These are phyloP conservation scores for Pseudomyrmex dendroicus DNA, from an alignment of 1,140 invertebrate genomes.

Conservation along the genomic window DNA sequence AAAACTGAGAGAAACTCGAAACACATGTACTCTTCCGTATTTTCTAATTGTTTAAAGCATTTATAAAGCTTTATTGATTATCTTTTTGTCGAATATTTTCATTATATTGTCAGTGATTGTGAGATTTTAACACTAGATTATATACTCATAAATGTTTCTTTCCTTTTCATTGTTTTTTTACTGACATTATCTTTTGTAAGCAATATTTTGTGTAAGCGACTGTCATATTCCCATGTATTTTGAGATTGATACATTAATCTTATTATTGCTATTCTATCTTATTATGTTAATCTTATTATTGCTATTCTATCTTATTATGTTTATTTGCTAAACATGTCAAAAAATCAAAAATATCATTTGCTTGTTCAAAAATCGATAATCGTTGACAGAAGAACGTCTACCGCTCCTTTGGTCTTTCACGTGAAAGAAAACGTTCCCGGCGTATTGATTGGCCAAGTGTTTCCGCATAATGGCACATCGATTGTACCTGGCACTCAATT, in stretches of 20 bases:
- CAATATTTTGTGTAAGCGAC: too few species aligned
- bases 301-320: too few species aligned
- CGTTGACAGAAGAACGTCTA: conserved; percentile 86
- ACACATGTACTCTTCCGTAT: background rate
- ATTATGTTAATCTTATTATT: too few species aligned
- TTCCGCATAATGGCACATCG: conserved; percentile 86
- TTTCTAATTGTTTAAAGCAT: background rate
- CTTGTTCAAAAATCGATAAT: conserved; percentile 57
- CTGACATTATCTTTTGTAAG: too few species aligned
- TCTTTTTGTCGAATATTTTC: background rate
- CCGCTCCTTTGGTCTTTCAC: conserved; percentile 89
- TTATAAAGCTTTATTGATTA: background rate
- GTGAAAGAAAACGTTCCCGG: conserved; percentile 92
- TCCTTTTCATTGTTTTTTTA: background rate
- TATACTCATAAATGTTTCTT: background rate
- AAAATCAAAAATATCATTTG: conserved; percentile 50
- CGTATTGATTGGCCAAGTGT: conserved; percentile 90
- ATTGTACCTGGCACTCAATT: conserved; percentile 85
- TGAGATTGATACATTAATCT: too few species aligned
- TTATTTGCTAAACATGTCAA: background rate
- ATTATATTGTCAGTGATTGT: background rate
- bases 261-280: too few species aligned
- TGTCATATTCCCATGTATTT: too few species aligned
- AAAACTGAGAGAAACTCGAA: background rate
- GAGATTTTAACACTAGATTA: background rate